These are phyloP conservation scores for Hemicentrotus pulcherrimus DNA, from an alignment of 35 echinoderm and acorn worm genomes.

Conservation along the genomic window DNA sequence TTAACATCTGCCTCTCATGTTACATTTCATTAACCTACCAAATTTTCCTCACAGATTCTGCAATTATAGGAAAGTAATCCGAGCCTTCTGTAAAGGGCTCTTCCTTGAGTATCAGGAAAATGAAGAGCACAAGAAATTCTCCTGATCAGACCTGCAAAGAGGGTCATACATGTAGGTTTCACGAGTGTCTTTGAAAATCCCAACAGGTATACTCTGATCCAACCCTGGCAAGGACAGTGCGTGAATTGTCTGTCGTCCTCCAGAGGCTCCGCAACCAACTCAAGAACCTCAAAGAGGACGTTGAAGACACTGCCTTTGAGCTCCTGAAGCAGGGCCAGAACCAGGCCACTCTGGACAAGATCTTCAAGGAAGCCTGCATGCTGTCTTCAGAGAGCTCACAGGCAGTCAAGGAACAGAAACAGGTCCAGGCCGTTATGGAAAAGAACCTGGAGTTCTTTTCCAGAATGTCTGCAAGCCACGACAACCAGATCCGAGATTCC, in stretches of 20 bases:
- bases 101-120: no score
- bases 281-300: slow-evolving; percentile 69
- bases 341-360: slow-evolving; percentile 59
- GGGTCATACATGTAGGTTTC: not conserved
- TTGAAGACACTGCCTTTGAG: slow-evolving; percentile 76
- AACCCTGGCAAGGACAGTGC: slow-evolving; percentile 63
- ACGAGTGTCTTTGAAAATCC: not conserved
- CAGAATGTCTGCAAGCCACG: slow-evolving; percentile 68
- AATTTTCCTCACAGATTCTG: no score
- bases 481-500: slow-evolving; percentile 66
- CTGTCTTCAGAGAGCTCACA: slow-evolving; percentile 55
- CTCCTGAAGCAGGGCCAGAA: slow-evolving; percentile 58
- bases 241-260: slow-evolving; percentile 64
- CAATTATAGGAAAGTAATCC: no score
- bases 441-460: slow-evolving; percentile 70
- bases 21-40: no score
- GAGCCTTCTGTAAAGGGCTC: no score
- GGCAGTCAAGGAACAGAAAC: slow-evolving; percentile 31
- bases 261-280: slow-evolving; percentile 61
- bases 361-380: slow-evolving; percentile 64
- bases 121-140: not conserved
- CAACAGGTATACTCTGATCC: slow-evolving; percentile 78
- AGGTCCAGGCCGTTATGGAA: slow-evolving; percentile 47
- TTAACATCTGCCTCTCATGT: no score
- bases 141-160: not conserved